Evolutionary conservation across 2,113 vertebrate species (phyloP).

Genomic region (Arothron firmamentum): DNA sequence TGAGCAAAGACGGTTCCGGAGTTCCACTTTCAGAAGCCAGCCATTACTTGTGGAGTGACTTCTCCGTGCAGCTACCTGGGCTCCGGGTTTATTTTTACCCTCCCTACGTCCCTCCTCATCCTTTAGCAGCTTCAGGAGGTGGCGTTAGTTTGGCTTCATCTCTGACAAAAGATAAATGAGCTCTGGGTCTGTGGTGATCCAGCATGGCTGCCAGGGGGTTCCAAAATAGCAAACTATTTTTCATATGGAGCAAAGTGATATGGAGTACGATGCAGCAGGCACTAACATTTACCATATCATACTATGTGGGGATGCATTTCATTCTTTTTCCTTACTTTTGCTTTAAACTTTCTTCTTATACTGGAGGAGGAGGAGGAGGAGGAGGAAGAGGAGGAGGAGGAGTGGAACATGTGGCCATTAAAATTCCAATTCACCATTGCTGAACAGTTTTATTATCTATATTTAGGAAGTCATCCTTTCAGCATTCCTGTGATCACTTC

Average conservation of each 20-base stretch:
- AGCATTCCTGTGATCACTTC: constrained; percentile 35
- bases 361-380: too few relatives aligned
- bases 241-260: constrained; percentile 96
- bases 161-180: constrained; percentile 99
- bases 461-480: constrained; percentile 32
- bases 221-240: constrained; percentile 99
- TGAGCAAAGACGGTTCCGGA: constrained; percentile 60
- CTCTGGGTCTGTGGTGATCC: constrained; percentile 93
- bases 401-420: constrained; percentile 40
- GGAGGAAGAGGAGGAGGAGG: too few relatives aligned
- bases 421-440: constrained; percentile 40
- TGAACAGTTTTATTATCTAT: constrained; percentile 17
- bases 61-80: constrained; percentile 81
- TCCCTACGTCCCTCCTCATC: constrained; percentile 86
- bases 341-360: constrained; percentile 62
- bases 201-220: constrained; percentile 97
- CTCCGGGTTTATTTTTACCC: constrained; percentile 92
- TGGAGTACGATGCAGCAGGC: constrained; percentile 91
- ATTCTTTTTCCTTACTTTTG: constrained; percentile 78
- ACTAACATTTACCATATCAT: constrained; percentile 83
- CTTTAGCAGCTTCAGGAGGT: constrained; percentile 94
- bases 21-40: constrained; percentile 82
- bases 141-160: constrained; percentile 96
- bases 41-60: constrained; percentile 84
- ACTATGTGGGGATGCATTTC: constrained; percentile 84